These are phyloP conservation scores for Eulemur mongoz DNA, from an alignment of 2,797 vertebrate genomes.

Conservation along the genomic window DNA sequence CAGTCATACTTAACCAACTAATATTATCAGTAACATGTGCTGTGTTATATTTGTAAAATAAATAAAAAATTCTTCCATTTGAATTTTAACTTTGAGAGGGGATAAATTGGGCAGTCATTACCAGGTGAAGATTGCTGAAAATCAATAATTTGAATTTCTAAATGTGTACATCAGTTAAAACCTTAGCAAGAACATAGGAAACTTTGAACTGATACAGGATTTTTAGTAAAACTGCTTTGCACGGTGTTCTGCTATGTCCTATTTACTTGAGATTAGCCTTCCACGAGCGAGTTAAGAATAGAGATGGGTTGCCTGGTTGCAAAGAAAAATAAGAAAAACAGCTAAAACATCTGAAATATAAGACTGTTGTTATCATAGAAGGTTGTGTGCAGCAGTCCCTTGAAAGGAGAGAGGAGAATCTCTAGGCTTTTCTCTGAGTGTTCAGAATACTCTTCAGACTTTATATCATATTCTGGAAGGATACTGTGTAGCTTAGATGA, in stretches of 20 bases:
- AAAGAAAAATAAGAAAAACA: not conserved
- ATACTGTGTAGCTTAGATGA: not conserved
- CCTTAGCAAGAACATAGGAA: not conserved
- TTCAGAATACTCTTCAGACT: not conserved
- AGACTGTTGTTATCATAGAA: not conserved
- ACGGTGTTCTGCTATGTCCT: not conserved
- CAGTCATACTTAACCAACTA: slow-evolving; percentile 57
- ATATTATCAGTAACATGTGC: slow-evolving; percentile 43
- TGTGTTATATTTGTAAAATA: slow-evolving; percentile 52
- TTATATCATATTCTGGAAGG: not conserved
- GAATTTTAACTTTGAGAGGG: slow-evolving; percentile 48
- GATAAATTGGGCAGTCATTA: slow-evolving; percentile 43
- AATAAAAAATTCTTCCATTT: slow-evolving; percentile 32
- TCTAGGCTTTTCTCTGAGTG: not conserved
- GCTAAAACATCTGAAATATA: not conserved
- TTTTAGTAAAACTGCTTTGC: slow-evolving; percentile 38
- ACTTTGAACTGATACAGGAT: not conserved
- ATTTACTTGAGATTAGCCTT: slow-evolving; percentile 36
- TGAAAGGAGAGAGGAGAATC: not conserved
- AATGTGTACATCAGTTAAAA: slow-evolving; percentile 12
- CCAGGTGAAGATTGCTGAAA: not conserved
- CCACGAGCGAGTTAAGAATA: not conserved
- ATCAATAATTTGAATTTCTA: not conserved
- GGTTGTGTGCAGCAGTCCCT: not conserved
- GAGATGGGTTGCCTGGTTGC: not conserved